These are phyloP conservation scores for Pipistrellus pygmaeus DNA, from an alignment of 2,797 vertebrate genomes.

Conservation along the genomic window DNA sequence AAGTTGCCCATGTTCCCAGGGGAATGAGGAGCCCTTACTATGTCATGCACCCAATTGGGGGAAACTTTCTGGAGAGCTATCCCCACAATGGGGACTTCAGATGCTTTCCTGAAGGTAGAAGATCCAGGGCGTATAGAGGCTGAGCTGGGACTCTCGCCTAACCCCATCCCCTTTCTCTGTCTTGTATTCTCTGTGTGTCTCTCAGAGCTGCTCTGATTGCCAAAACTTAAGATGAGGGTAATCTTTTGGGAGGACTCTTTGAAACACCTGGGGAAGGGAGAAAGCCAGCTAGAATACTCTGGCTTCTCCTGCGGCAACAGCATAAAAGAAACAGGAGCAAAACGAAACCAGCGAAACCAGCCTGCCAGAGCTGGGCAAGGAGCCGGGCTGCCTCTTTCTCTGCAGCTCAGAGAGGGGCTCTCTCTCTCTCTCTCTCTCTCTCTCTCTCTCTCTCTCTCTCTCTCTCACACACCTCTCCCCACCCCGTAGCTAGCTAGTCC, in stretches of 20 bases:
- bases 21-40: background rate
- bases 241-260: background rate
- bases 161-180: background rate
- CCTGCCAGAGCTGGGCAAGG: background rate
- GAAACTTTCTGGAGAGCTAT: no score
- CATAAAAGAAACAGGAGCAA: background rate
- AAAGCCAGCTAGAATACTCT: background rate
- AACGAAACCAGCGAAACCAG: slow-evolving; percentile 53
- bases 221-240: background rate
- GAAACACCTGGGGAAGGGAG: background rate
- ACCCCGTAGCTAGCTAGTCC: background rate
- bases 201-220: background rate
- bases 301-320: background rate
- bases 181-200: background rate
- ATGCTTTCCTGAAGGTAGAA: background rate
- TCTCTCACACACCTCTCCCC: background rate
- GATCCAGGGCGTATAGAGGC: accelerated
- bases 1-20: background rate
- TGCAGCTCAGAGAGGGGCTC: background rate
- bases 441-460: background rate
- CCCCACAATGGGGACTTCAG: background rate
- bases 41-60: accelerated
- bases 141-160: accelerated
- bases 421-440: background rate
- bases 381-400: background rate